Base-by-base conservation (phyloP, 1,140 invertebrate species). In the Drosophila oshimai region DNA sequence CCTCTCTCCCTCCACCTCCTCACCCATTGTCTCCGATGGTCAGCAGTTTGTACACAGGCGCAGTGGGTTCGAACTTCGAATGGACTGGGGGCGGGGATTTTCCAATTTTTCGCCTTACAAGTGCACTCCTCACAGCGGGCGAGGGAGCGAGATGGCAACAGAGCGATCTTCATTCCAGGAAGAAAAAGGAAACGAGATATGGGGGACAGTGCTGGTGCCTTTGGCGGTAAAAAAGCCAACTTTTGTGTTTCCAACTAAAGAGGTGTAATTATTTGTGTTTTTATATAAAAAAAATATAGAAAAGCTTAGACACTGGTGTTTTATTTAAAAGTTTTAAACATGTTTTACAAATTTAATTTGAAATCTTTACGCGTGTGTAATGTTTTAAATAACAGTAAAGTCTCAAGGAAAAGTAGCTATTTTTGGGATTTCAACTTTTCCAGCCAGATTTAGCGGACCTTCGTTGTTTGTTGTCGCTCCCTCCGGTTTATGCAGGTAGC, bases 41-140 rank as follows among this genome's bases (percentile, higher is more conserved):
- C 86, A 70, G 34, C 70, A 83, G 86, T 89, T 89, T 89, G 87
- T 86, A 89, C 60, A 89, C 87, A 89, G 62, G 51, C 54, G 39
- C 51, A 46, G 36, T 55, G n/a, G 68, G 54, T 33, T 58, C 24
- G 12, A 15, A 9, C 2, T 33, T 58, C 24, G 12, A 15, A 9
- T 4, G 17, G 41, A 22, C n/a, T 44, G 24, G 24, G 33, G 20
- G 34, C n/a, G 20, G 15, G 49, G 24, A 20, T 47, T 45, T 53
- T 53, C 36, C 15, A 42, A 33, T 55, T 55, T 42, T 60, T 28
- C 9, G 33, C 28, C 53, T 12, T 12, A 61, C 60, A 64, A 64
- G 54, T 37, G 54, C 17, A 36, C 15, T 39, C 29, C 41, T 44
- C 67, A 26, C 67, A 68, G 67, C 68, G 45, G 68, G 68, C 44